These are phyloP conservation scores for Aplochiton taeniatus DNA, from an alignment of 2,797 vertebrate genomes.

Conservation along the genomic window DNA sequence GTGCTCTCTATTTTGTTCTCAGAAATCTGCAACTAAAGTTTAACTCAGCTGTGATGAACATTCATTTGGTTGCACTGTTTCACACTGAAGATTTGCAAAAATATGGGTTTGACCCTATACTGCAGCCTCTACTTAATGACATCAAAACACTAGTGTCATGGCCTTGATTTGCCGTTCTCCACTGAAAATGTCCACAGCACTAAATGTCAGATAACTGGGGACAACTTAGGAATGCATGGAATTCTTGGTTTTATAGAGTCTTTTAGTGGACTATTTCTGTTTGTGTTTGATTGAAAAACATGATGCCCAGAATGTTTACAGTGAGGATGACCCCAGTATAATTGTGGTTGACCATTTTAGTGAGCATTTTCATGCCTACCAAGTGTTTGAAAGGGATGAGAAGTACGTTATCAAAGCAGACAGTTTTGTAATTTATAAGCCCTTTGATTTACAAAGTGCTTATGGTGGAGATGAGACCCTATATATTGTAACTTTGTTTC, in stretches of 20 bases:
- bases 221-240: slow-evolving; percentile 41
- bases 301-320: slow-evolving; percentile 29
- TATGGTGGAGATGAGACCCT: slow-evolving; percentile 21
- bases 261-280: slow-evolving; percentile 39
- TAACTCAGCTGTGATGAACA: slow-evolving; percentile 38
- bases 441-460: slow-evolving; percentile 28
- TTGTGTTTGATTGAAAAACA: slow-evolving; percentile 40
- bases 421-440: slow-evolving; percentile 19
- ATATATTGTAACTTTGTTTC: slow-evolving; percentile 22
- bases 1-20: slow-evolving; percentile 31
- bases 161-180: slow-evolving; percentile 36
- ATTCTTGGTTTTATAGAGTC: slow-evolving; percentile 45
- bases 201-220: slow-evolving; percentile 37
- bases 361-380: slow-evolving; percentile 34
- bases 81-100: slow-evolving; percentile 30
- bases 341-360: slow-evolving; percentile 38
- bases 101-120: slow-evolving; percentile 39
- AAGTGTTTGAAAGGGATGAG: slow-evolving; percentile 27
- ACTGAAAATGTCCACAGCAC: slow-evolving; percentile 35
- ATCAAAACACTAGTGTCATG: slow-evolving; percentile 30
- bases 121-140: slow-evolving; percentile 34
- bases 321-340: slow-evolving; percentile 41
- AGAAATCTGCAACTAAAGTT: slow-evolving; percentile 38
- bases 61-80: slow-evolving; percentile 43
- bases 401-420: slow-evolving; percentile 26